Base-by-base conservation (phyloP, 2,888 invertebrate genomes). In the Habrosyne pyritoides region DNA sequence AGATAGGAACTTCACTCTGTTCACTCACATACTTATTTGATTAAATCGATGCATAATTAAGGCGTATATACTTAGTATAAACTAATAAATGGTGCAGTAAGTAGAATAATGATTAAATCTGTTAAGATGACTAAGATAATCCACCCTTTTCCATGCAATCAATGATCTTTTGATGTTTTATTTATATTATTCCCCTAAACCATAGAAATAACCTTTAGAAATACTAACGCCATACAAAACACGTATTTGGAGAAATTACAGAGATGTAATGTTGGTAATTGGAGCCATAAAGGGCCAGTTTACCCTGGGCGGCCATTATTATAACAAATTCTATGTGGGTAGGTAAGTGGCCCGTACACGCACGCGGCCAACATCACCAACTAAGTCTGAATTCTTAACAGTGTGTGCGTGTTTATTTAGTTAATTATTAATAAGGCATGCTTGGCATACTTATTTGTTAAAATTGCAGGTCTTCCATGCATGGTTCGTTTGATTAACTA, bases 201-300 rank as follows among this genome's bases (percentile, higher is more conserved):
- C 18, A 42, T 42, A 18, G n/a, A 42, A 42, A 18, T 42, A 42
- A 42, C 18, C 18, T 18, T 18, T n/a, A 42, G 12, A 42, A 14
- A 14, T 6, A 42, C 42, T 42, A 42, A 42, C 42, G 42, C 18
- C 14, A 42, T 42, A 42, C 42, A 14, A 18, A 42, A 42, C 18
- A 77, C 74, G 71, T 75, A 80, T 79, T 77, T 62, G 69, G 74
- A 75, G 73, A 70, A 81, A 83, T 84, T 83, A 85, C 77, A 73
- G 69, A 70, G 67, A 75, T 75, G 73, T 83, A 79, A 80, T 79
- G 73, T 70, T 67, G 69, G 81, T 86, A 87, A 88, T 86, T 85
- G 84, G 75, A 69, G 76, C 77, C 65, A 81, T 85, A 83, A 84
- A 84, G 75, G 81, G 77, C 76, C n/a, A 78, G 77, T 84, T 86